Percentiles rank a stretch among this genome's conserved stretches.
phyloP scores from a whole-genome alignment of 1,140 invertebrate genomes.

The Drosophila suzukii region DNA sequence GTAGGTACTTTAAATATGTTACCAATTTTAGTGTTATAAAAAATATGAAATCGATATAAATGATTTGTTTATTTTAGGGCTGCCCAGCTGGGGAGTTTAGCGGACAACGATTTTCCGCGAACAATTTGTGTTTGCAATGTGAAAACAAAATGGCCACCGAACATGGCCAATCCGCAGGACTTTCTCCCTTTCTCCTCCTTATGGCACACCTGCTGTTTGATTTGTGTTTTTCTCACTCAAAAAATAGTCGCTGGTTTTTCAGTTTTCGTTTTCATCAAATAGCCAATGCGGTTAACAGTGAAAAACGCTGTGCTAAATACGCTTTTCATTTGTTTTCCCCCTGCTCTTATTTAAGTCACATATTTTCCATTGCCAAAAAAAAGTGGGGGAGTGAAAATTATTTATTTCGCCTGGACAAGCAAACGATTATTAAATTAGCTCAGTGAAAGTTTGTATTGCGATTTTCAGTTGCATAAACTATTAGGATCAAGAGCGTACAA shows the following conservation, averaged over 20 bases:
- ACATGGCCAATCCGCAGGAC: constrained; percentile 28
- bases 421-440: constrained; percentile 46
- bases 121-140: constrained; percentile 80
- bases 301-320: constrained; percentile 58
- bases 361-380: background rate
- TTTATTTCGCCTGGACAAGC: constrained; percentile 29
- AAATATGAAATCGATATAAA: too few species aligned
- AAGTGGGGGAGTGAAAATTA: constrained; percentile 1
- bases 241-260: constrained; percentile 32
- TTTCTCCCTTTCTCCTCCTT: background rate
- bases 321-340: constrained; percentile 22
- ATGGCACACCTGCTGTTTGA: constrained; percentile 74
- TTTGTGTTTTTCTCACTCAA: constrained; percentile 61
- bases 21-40: too few species aligned
- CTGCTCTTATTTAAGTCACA: constrained; percentile 27
- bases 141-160: constrained; percentile 73
- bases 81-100: constrained; percentile 37
- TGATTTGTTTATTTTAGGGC: constrained; percentile 7
- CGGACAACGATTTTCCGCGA: constrained; percentile 41
- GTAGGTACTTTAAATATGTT: too few species aligned
- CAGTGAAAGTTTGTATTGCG: constrained; percentile 26
- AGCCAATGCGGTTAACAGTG: constrained; percentile 40
- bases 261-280: constrained; percentile 38
- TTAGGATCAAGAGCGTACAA: background rate
- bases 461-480: constrained; percentile 29